A percentile compares a stretch with the other conserved stretches of the same genome.
phyloP scores from a whole-genome alignment of 1,140 invertebrate genomes.

The Ctenoplectra terminalis region DNA sequence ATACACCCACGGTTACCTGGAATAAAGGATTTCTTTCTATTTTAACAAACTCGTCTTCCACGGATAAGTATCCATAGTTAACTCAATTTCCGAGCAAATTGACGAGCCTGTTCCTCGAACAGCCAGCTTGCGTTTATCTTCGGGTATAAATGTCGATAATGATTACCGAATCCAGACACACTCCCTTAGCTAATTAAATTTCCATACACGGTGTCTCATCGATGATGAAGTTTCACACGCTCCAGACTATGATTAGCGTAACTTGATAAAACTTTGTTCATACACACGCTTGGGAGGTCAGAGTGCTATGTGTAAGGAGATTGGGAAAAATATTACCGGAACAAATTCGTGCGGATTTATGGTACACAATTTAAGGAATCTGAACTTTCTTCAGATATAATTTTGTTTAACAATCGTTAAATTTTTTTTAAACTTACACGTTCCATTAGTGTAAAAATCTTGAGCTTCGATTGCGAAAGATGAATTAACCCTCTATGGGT shows the following conservation, averaged over 20 bases:
- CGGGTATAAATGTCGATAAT: neutral
- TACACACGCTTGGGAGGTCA: conserved; percentile 4
- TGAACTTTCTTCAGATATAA: no score
- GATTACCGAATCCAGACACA: neutral
- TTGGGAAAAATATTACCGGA: no score
- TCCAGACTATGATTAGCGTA: no score
- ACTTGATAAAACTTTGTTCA: no score
- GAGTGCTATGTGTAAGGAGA: no score
- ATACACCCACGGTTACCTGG: neutral
- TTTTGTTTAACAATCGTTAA: no score
- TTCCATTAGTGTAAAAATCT: no score
- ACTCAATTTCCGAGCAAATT: neutral
- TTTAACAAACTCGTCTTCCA: neutral
- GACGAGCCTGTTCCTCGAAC: neutral
- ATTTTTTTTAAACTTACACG: no score
- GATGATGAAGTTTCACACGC: conserved; percentile 16
- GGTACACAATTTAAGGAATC: no score
- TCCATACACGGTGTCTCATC: neutral
- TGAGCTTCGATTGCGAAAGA: no score
- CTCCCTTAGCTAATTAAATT: neutral
- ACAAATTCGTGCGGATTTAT: no score
- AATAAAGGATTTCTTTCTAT: neutral
- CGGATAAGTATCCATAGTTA: neutral
- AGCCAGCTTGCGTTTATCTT: neutral
- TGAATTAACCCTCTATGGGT: no score